phyloP scores from a whole-genome alignment of 2,113 vertebrate species.

The Apus apus region DNA sequence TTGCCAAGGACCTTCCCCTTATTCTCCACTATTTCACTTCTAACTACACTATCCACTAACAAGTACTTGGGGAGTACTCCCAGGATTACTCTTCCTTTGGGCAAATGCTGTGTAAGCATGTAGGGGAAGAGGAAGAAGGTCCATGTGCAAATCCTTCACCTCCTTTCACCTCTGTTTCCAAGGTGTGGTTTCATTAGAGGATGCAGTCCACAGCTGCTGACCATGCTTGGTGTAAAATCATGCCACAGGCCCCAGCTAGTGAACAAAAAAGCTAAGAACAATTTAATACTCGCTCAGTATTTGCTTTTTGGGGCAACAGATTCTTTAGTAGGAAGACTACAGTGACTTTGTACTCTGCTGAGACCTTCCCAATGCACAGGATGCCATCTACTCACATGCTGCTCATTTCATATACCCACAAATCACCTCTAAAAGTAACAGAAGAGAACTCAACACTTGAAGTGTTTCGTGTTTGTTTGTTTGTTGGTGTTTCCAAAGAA shows the following conservation, averaged over 20 bases:
- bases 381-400: fast-evolving
- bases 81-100: background rate
- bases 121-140: background rate
- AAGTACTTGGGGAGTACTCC: background rate
- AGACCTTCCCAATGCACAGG: background rate
- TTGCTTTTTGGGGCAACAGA: background rate
- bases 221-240: background rate
- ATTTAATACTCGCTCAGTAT: background rate
- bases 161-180: background rate
- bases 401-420: background rate
- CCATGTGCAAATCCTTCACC: background rate
- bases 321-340: fast-evolving
- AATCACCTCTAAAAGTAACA: background rate
- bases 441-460: background rate
- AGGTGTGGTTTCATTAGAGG: background rate
- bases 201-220: background rate
- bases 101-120: background rate
- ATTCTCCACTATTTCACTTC: background rate
- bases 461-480: background rate
- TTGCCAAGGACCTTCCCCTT: background rate
- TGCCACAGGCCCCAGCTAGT: background rate
- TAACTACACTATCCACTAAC: background rate
- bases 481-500: background rate
- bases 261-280: background rate
- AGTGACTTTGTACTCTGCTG: background rate